Conservation (phyloP, 2,797 vertebrate genomes). For the Oryzias sinensis region DNA sequence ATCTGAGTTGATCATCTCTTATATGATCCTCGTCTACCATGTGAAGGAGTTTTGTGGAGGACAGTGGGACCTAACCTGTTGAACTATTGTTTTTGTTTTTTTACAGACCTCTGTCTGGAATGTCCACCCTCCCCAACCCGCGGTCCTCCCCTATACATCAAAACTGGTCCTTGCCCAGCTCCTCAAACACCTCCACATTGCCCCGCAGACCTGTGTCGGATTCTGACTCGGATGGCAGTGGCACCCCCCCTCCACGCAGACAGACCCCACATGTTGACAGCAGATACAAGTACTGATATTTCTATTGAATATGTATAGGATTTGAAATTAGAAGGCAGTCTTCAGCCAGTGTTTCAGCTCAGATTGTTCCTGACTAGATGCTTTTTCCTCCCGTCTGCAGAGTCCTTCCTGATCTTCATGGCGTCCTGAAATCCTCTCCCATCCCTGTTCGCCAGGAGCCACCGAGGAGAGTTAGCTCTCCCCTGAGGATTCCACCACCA, state of each 20-base stretch:
- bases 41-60: background rate
- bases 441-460: slow-evolving; percentile 62
- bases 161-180: slow-evolving; percentile 46
- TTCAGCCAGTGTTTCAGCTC: too few relatives aligned
- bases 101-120: slow-evolving; percentile 68
- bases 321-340: too few relatives aligned
- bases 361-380: background rate
- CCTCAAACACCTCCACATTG: slow-evolving; percentile 63
- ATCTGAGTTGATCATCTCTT: too few relatives aligned
- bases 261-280: slow-evolving; percentile 56
- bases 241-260: slow-evolving; percentile 59
- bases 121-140: slow-evolving; percentile 75
- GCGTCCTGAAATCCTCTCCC: slow-evolving; percentile 53
- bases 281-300: slow-evolving; percentile 75
- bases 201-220: slow-evolving; percentile 77
- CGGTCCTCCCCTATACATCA: slow-evolving; percentile 60
- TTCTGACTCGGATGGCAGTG: slow-evolving; percentile 76
- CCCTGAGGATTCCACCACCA: slow-evolving; percentile 65
- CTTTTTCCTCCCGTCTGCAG: slow-evolving; percentile 24
- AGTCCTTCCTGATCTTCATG: slow-evolving; percentile 73
- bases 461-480: slow-evolving; percentile 66
- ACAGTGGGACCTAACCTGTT: background rate
- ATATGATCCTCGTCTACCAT: too few relatives aligned
- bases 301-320: background rate
- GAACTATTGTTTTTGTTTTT: background rate